These are phyloP conservation scores for Diplolepis rosae DNA, from an alignment of 2,888 invertebrate species.

Conservation along the genomic window DNA sequence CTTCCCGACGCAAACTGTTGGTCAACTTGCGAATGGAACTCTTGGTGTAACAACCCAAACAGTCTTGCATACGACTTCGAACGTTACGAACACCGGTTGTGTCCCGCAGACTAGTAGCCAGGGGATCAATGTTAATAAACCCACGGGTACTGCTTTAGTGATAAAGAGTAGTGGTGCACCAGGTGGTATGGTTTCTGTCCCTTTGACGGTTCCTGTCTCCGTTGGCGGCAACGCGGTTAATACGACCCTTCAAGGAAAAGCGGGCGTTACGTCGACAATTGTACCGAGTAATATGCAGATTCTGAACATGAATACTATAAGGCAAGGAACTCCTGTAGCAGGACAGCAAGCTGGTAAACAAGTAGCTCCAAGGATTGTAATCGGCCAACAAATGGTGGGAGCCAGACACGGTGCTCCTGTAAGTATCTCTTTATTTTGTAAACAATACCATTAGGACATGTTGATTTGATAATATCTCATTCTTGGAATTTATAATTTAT, in stretches of 20 bases:
- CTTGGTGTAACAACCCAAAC: slow-evolving; percentile 78
- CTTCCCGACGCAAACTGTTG: slow-evolving; percentile 78
- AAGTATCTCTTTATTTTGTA: slow-evolving; percentile 67
- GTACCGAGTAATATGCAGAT: slow-evolving; percentile 87
- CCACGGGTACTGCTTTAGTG: slow-evolving; percentile 72
- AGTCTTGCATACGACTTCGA: slow-evolving; percentile 76
- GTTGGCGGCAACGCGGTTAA: slow-evolving; percentile 61
- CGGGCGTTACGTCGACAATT: slow-evolving; percentile 76
- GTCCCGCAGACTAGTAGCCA: slow-evolving; percentile 56
- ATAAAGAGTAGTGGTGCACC: slow-evolving; percentile 71
- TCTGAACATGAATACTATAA: slow-evolving; percentile 82
- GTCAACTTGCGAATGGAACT: slow-evolving; percentile 81
- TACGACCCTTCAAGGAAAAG: slow-evolving; percentile 65
- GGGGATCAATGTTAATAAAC: slow-evolving; percentile 62
- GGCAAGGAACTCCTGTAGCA: slow-evolving; percentile 82
- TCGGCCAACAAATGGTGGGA: slow-evolving; percentile 89
- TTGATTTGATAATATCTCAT: too few relatives aligned
- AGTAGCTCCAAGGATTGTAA: slow-evolving; percentile 88
- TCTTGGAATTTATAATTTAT: too few relatives aligned
- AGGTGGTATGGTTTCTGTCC: slow-evolving; percentile 71
- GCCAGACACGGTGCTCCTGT: slow-evolving; percentile 88
- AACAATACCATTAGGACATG: slow-evolving; percentile 12
- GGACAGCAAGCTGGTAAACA: slow-evolving; percentile 79
- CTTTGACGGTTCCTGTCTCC: slow-evolving; percentile 71
- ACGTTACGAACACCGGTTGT: slow-evolving; percentile 64